These are phyloP conservation scores for Melolontha melolontha DNA, from an alignment of 2,888 invertebrate genomes.

Conservation along the genomic window DNA sequence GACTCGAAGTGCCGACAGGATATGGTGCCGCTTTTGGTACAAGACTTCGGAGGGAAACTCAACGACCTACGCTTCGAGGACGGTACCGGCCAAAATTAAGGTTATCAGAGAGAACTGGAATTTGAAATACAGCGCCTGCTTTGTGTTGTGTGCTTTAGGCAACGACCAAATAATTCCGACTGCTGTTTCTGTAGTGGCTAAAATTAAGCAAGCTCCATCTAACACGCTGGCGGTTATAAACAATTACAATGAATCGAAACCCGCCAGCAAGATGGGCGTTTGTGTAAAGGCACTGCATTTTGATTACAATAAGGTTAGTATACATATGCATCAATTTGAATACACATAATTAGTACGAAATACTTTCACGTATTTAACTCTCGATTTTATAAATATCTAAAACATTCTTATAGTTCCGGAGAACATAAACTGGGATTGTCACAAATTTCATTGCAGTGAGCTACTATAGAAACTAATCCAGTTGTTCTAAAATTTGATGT, in stretches of 20 bases:
- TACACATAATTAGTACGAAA: not conserved
- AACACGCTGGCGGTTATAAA: conserved; percentile 76
- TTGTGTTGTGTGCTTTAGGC: conserved; percentile 84
- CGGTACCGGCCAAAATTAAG: conserved; percentile 82
- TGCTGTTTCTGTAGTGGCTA: conserved; percentile 78
- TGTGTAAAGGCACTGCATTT: conserved; percentile 94
- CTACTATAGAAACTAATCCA: too few relatives aligned
- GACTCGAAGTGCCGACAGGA: conserved; percentile 85
- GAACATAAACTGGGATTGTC: too few relatives aligned
- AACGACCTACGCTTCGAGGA: conserved; percentile 66
- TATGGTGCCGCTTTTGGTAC: conserved; percentile 86
- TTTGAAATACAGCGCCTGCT: conserved; percentile 90
- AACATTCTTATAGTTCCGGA: too few relatives aligned
- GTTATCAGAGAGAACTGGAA: conserved; percentile 94
- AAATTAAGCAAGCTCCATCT: conserved; percentile 71
- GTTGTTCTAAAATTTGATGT: too few relatives aligned
- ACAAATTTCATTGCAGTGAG: too few relatives aligned
- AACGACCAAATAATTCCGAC: conserved; percentile 72
- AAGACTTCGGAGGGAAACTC: conserved; percentile 59
- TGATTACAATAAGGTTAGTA: conserved; percentile 79
- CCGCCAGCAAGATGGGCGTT: conserved; percentile 73
- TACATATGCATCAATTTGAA: not conserved
- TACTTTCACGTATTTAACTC: not conserved
- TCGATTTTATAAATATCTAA: too few relatives aligned
- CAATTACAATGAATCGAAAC: conserved; percentile 66